Evolutionary conservation across 2,888 invertebrate genomes (phyloP).

Genomic region (Drosophila infuscata): DNA sequence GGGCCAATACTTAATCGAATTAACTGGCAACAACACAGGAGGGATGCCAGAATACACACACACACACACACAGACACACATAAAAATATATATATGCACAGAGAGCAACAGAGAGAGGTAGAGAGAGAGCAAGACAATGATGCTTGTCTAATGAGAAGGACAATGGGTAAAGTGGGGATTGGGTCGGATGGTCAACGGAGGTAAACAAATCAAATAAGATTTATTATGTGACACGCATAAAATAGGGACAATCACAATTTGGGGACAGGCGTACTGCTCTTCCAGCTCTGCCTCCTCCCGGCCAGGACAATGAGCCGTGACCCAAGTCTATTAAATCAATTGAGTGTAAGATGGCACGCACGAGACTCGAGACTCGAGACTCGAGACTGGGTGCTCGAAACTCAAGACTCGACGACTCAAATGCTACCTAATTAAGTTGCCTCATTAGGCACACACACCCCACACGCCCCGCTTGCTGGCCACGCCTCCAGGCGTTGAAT

Average conservation of each 20-base stretch:
- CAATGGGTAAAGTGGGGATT: conserved; percentile 34
- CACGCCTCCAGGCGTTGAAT: conserved; percentile 19
- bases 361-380: conserved; percentile 36
- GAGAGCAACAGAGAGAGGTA: neutral
- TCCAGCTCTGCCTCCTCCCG: neutral
- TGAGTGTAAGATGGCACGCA: conserved; percentile 77
- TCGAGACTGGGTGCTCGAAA: conserved; percentile 1
- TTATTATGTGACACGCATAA: conserved; percentile 80
- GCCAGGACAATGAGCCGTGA: conserved; percentile 56
- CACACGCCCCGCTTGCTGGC: neutral
- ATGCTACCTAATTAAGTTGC: conserved; percentile 73
- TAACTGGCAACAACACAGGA: conserved; percentile 39
- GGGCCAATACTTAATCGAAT: conserved; percentile 74
- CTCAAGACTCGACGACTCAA: conserved; percentile 31
- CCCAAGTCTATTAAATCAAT: conserved; percentile 76
- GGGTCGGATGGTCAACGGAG: conserved; percentile 58
- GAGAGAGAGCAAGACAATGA: conserved; percentile 55
- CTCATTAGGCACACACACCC: conserved; percentile 64
- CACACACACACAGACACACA: neutral
- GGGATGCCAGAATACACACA: conserved; percentile 24
- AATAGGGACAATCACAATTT: conserved; percentile 57
- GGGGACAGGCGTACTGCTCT: neutral
- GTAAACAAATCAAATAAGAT: conserved; percentile 80
- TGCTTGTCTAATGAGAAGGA: conserved; percentile 52
- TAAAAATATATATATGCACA: neutral